Evolutionary conservation across 2,113 vertebrate genomes (phyloP), one percentile per base, ranked within the genome.

Genomic region (Tamias sibiricus): DNA sequence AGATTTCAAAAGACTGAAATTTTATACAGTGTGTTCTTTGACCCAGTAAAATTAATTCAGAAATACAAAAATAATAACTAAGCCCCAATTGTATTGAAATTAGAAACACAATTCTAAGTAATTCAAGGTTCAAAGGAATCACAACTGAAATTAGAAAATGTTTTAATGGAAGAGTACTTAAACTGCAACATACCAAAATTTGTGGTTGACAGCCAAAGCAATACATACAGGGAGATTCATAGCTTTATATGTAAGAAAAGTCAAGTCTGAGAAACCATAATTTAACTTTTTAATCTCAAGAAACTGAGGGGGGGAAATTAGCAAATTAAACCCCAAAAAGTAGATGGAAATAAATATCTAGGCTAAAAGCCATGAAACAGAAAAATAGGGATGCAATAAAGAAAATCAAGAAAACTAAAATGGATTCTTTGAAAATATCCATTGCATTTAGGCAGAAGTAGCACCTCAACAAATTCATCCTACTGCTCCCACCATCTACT

Each of bases 51-150:
- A 94, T 75, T 87, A 62, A 69, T 57, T 85, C 16, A 77, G 16
- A 96, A 84, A 84, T 52, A 79, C 76, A 69, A 93, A 75, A 89
- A 84, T 62, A 35, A 80, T 40, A 87, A 49, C 49, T 81, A 79
- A 79, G 59, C 86, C 69, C 57, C 69, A 88, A 32, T 20, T 86
- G 6, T 80, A 1, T 66, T 84, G 17, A 86, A 79, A 79, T 91
- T 42, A 91, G 37, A 79, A 84, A 59, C 32, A 69, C 32, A 91
- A 1, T 57, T 71, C 47, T 82, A 62, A 88, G 20, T 66, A 44
- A 93, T 66, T 16, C 16, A 64, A 69, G 28, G 5, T 80, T 74
- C 79, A 91, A 35, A 79, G 54, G 75, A 71, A 28, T 90, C 32
- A n/a, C 64, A 32, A 13, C 75, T 42, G 26, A 91, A 49, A 76